A percentile compares a stretch with the other conserved stretches of the same genome.
phyloP scores from a whole-genome alignment of 2,888 invertebrate species.

The Sisyra nigra region DNA sequence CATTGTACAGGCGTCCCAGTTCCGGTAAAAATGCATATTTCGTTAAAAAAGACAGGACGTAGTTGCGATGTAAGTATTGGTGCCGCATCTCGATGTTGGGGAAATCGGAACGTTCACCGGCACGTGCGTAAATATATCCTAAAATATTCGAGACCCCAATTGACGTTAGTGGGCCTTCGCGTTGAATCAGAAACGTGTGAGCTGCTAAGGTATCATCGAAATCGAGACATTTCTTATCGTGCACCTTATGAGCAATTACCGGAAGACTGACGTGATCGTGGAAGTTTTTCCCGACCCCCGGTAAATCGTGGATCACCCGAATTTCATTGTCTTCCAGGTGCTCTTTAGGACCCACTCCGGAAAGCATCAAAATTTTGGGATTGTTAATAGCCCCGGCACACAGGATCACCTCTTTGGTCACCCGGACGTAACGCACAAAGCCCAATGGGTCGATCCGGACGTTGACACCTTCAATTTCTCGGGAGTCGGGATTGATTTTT shows the following conservation, averaged over 20 bases:
- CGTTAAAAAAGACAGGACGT: neutral
- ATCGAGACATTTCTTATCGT: neutral
- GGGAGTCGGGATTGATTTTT: conserved; percentile 27
- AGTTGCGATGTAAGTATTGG: neutral
- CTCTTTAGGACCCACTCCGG: conserved; percentile 31
- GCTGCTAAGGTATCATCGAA: neutral
- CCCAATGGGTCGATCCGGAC: too few relatives aligned
- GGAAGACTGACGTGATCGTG: conserved; percentile 22
- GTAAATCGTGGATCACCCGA: conserved; percentile 24
- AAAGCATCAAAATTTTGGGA: conserved; percentile 41
- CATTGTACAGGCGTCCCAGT: neutral
- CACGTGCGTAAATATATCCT: conserved; percentile 30
- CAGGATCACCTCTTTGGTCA: conserved; percentile 38
- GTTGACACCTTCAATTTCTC: conserved; percentile 29
- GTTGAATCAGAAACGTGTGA: conserved; percentile 15
- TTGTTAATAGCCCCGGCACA: conserved; percentile 47
- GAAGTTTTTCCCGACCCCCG: conserved; percentile 28
- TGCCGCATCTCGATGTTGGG: conserved; percentile 36
- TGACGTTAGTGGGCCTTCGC: conserved; percentile 30
- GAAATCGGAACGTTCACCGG: conserved; percentile 23
- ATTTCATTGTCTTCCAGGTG: conserved; percentile 23
- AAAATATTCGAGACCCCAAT: conserved; percentile 29
- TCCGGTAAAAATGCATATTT: neutral
- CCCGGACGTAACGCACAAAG: conserved; percentile 13
- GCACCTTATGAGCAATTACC: conserved; percentile 5